Conservation (phyloP, 2,888 invertebrate species). For the Tetranychus truncatus region DNA sequence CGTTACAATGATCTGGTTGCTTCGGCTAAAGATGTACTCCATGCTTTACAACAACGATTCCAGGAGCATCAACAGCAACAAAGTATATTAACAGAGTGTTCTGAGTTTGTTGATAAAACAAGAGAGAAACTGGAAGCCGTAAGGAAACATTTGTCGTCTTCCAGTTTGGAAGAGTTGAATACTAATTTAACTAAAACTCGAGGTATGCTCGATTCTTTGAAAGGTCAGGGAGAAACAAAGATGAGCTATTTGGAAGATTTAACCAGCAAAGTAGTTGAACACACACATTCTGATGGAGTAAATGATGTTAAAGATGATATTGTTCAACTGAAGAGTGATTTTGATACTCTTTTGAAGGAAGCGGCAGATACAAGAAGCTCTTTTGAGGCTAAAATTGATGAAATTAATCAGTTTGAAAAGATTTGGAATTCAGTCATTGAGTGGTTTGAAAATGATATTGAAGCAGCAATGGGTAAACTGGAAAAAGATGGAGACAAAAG, state of each 20-base stretch:
- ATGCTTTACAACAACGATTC: conserved; percentile 70
- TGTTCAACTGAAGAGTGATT: conserved; percentile 66
- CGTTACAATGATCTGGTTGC: conserved; percentile 79
- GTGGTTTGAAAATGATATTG: conserved; percentile 65
- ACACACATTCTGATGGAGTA: conserved; percentile 71
- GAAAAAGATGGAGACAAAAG: conserved; percentile 65
- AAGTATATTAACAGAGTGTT: conserved; percentile 74
- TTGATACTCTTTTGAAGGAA: conserved; percentile 57
- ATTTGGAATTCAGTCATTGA: conserved; percentile 50
- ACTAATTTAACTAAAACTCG: conserved; percentile 67
- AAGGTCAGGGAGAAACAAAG: conserved; percentile 66
- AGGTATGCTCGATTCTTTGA: conserved; percentile 67
- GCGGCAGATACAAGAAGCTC: conserved; percentile 42
- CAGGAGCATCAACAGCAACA: conserved; percentile 89
- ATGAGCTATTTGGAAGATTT: conserved; percentile 60
- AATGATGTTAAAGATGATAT: conserved; percentile 78
- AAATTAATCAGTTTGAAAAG: conserved; percentile 71
- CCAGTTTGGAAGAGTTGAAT: conserved; percentile 62
- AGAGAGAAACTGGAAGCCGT: conserved; percentile 62
- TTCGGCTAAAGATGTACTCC: conserved; percentile 78
- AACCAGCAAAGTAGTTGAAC: conserved; percentile 79
- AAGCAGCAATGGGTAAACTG: conserved; percentile 53
- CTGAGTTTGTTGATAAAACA: conserved; percentile 76
- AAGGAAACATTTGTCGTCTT: conserved; percentile 51
- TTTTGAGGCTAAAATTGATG: conserved; percentile 51